Base-by-base conservation (phyloP, 1,140 invertebrate genomes). In the Drosophila navojoa region DNA sequence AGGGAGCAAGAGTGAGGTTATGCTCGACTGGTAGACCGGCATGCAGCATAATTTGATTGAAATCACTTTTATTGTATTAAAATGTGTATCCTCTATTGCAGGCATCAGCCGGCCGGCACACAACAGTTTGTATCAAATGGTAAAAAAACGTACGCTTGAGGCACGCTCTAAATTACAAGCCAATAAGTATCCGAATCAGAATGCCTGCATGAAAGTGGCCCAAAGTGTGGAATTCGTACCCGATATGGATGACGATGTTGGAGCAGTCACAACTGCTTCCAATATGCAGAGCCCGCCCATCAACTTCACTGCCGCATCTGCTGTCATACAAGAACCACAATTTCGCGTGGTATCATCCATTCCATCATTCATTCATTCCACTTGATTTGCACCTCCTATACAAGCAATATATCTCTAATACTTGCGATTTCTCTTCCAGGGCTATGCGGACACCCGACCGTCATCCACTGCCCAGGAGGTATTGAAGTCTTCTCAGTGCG, bases 111-210 rank as follows among this genome's bases (percentile, higher is more conserved):
- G 90, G 11, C 47, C 76, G 16, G 74, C 71, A 5, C 86, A 86
- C 81, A 86, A 77, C 69, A 80, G 69, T 50, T 69, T 91, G 47
- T 90, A 81, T 90, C 73, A 91, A 84, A 91, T 90, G 90, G 90
- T 91, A 75, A 91, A 90, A 71, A 91, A 89, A 76, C 82, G 86
- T 50, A 77, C 89, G 58, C 77, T 90, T 11, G 81, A 90, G 55
- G 89, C 86, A 47, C 81, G 86, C 32, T 73, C 79, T 9, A 90
- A 90, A 81, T 78, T 90, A 62, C 69, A 90, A 72, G 75, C 77
- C n/a, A 82, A 79, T 63, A 86, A 90, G 66, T 81, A 85, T 77
- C 85, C 90, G 6, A 91, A 91, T 70, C 67, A 90, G 29, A 75
- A 82, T 53, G 75, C 77, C 35, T 90, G 85, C 59, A 53, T 90